Conservation (phyloP, 2,888 invertebrate species). For the Tortricodes alternella region DNA sequence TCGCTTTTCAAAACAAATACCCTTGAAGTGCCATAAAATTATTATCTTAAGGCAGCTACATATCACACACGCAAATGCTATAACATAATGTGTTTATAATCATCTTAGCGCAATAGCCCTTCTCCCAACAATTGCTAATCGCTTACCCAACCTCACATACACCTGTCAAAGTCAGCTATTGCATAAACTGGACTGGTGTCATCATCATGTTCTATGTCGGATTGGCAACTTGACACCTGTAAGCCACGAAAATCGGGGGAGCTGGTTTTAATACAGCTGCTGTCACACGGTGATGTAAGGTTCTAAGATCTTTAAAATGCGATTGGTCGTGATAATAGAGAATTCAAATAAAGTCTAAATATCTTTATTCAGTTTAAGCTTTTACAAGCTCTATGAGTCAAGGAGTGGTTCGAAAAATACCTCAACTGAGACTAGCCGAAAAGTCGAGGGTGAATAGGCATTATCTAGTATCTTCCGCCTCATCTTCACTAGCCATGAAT, state of each 20-base stretch:
- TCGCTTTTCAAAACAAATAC: too few species aligned
- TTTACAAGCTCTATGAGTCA: too few species aligned
- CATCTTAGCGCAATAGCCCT: background rate
- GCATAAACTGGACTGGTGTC: constrained; percentile 10
- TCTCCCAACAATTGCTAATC: background rate
- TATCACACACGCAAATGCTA: background rate
- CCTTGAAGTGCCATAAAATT: too few species aligned
- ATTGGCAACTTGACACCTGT: constrained; percentile 7
- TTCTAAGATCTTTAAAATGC: background rate
- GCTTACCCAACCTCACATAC: background rate
- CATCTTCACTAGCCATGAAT: too few species aligned
- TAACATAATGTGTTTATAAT: too few species aligned
- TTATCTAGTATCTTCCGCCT: too few species aligned
- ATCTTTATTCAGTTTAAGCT: too few species aligned
- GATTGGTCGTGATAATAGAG: background rate
- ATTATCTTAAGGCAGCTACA: background rate
- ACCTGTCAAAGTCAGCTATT: background rate
- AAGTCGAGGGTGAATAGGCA: too few species aligned
- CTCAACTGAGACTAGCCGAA: too few species aligned
- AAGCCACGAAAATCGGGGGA: background rate
- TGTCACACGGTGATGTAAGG: constrained; percentile 1
- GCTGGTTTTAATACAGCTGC: background rate
- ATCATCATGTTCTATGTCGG: constrained; percentile 18
- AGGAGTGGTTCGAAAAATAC: too few species aligned
- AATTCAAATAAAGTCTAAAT: too few species aligned